Evolutionary conservation across 2,888 invertebrate genomes (phyloP).

Genomic region (Cynaeus angustus): DNA sequence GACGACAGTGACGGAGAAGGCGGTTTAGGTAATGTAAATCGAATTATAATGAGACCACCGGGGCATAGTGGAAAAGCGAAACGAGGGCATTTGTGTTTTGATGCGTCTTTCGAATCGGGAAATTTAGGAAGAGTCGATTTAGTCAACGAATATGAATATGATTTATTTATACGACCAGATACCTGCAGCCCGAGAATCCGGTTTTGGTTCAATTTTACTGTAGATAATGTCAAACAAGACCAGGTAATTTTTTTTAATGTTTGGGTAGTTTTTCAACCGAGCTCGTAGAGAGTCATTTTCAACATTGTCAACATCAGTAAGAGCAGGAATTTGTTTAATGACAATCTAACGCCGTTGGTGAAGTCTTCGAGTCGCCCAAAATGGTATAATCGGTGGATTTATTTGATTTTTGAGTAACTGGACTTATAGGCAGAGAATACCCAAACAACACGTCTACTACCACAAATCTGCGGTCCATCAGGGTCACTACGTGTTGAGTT

Average conservation of each 20-base stretch:
- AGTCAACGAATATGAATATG: slow-evolving; percentile 95
- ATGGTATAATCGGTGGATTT: slow-evolving; percentile 79
- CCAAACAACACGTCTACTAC: slow-evolving; percentile 90
- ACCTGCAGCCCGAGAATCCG: slow-evolving; percentile 94
- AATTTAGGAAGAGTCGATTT: slow-evolving; percentile 97
- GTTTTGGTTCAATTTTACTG: slow-evolving; percentile 99
- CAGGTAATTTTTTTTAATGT: slow-evolving; percentile 79
- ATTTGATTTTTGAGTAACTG: not conserved
- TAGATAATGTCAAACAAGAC: slow-evolving; percentile 94
- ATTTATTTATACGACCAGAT: slow-evolving; percentile 96
- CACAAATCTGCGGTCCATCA: slow-evolving; percentile 92
- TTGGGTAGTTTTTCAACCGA: slow-evolving; percentile 19
- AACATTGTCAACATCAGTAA: slow-evolving; percentile 98
- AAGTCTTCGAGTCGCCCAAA: slow-evolving; percentile 92
- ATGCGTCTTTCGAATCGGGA: slow-evolving; percentile 97
- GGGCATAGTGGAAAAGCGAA: slow-evolving; percentile 97
- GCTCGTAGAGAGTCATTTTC: slow-evolving; percentile 91
- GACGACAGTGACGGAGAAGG: slow-evolving; percentile 96
- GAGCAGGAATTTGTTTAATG: slow-evolving; percentile 89
- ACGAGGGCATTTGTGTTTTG: slow-evolving; percentile 96
- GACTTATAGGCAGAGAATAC: slow-evolving; percentile 82
- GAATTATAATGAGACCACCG: slow-evolving; percentile 89
- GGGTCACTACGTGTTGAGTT: slow-evolving; percentile 93
- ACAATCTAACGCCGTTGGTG: slow-evolving; percentile 94
- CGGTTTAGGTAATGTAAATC: slow-evolving; percentile 93